Base-by-base conservation (phyloP, 2,113 vertebrate species). In the Onychostoma macrolepis region DNA sequence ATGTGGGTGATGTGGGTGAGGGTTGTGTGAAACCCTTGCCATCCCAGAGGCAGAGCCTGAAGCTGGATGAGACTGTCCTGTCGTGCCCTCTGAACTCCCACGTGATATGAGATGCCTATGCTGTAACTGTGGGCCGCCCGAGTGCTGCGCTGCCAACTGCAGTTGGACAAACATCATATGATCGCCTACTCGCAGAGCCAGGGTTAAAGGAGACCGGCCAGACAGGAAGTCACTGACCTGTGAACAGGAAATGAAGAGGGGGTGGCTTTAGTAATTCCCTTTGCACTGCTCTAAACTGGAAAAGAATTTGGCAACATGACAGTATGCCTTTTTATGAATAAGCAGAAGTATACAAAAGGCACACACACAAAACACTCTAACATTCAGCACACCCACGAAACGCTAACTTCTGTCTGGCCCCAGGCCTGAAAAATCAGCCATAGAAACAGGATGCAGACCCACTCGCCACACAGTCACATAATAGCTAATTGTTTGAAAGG, bases 121-220 rank as follows among this genome's bases (percentile, higher is more conserved):
- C 61, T 99, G 98, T 26, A 97, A 96, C 85, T 97, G 96, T 85
- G 96, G 96, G 0, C 94, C 95, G 0, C 95, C 95, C 0, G 96
- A 94, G 80, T 99, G 98, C 92, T 99, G 98, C 0, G 98, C 97
- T 0, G 98, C 97, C 85, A 99, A 90, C 94, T 99, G 98, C 33
- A 99, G 97, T 94, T 99, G 98, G 84, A 99, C 98, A 84, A 99
- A 99, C 98, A 99, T 99, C 98, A 99, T 99, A 91, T 99, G 98
- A 92, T 99, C 98, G 0, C 98, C 98, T 4, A 99, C 98, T 0
- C 98, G 96, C 88, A 99, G 95, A 0, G 98, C 98, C 91, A 99
- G 94, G 69, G 98, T 99, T 92, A 99, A 95, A 0, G 98, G 98
- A 0, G 98, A 99, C 78, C 98, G 96, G 71, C 98, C 98, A 0